phyloP scores from a whole-genome alignment of 1,140 invertebrate genomes.

The Scaptomyza pallida region DNA sequence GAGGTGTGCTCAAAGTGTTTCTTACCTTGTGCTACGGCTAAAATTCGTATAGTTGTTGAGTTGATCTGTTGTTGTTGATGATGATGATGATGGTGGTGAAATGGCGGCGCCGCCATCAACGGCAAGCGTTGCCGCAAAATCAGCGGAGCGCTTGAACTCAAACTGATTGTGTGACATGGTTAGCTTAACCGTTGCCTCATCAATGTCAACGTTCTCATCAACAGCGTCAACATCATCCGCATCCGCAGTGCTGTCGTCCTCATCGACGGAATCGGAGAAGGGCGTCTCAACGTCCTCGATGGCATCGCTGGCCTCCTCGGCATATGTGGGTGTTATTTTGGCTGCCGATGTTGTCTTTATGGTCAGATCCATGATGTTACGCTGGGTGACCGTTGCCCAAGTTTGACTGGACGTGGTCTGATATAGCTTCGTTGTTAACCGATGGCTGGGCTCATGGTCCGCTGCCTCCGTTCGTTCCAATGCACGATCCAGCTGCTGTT shows the following conservation, averaged over 20 bases:
- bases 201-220: constrained; percentile 2
- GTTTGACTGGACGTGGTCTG: constrained; percentile 65
- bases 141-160: constrained; percentile 70
- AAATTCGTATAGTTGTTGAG: constrained; percentile 74
- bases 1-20: not conserved
- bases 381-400: constrained; percentile 61
- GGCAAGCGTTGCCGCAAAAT: constrained; percentile 36
- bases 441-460: constrained; percentile 8
- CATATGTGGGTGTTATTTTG: constrained; percentile 13
- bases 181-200: constrained; percentile 3
- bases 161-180: constrained; percentile 42
- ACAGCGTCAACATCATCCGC: not conserved
- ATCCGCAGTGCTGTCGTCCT: constrained; percentile 3
- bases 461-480: not conserved
- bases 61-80: too few species aligned
- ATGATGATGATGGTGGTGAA: constrained; percentile 6
- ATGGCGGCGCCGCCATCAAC: not conserved
- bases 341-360: constrained; percentile 42
- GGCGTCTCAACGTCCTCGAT: constrained; percentile 18
- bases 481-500: constrained; percentile 3
- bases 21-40: constrained; percentile 59
- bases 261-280: constrained; percentile 5
- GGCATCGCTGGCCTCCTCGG: constrained; percentile 1
- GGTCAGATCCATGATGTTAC: constrained; percentile 66
- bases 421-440: constrained; percentile 67